Evolutionary conservation across 2,797 vertebrate species (phyloP).

Genomic region (Salmo trutta): DNA sequence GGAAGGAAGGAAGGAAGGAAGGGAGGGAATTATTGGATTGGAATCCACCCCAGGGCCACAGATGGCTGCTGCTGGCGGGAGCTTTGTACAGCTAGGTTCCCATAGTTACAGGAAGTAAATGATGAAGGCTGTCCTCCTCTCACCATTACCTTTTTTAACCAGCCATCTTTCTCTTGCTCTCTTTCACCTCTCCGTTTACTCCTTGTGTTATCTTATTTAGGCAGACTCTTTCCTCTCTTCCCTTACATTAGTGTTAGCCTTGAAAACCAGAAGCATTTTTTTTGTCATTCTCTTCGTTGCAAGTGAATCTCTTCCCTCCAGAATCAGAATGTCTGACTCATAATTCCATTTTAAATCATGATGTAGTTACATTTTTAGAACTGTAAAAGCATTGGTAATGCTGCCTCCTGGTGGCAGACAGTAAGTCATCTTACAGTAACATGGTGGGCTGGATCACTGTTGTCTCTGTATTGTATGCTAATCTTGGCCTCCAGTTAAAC

Average conservation of each 20-base stretch:
- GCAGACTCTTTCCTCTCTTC: not conserved
- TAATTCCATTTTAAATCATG: constrained; percentile 38
- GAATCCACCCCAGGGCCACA: constrained; percentile 51
- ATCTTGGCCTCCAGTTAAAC: not conserved
- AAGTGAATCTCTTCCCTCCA: not conserved
- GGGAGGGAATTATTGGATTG: constrained; percentile 45
- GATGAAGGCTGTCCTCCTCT: constrained; percentile 39
- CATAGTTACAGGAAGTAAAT: constrained; percentile 64
- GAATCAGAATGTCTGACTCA: not conserved
- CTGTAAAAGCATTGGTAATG: constrained; percentile 26
- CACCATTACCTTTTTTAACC: constrained; percentile 28
- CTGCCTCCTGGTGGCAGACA: constrained; percentile 72
- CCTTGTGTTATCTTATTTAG: not conserved
- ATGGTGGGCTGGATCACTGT: not conserved
- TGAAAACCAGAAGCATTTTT: too few species aligned
- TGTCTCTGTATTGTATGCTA: not conserved
- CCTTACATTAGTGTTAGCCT: not conserved
- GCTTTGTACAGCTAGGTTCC: constrained; percentile 60
- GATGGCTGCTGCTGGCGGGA: constrained; percentile 56
- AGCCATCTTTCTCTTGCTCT: not conserved
- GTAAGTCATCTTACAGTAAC: not conserved
- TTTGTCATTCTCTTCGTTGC: not conserved
- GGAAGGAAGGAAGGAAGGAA: constrained; percentile 35
- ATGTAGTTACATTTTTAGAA: constrained; percentile 69
- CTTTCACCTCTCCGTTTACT: not conserved